A percentile compares a stretch with the other conserved stretches of the same genome.
phyloP scores from a whole-genome alignment of 2,888 invertebrate genomes.

The Erynnis tages region DNA sequence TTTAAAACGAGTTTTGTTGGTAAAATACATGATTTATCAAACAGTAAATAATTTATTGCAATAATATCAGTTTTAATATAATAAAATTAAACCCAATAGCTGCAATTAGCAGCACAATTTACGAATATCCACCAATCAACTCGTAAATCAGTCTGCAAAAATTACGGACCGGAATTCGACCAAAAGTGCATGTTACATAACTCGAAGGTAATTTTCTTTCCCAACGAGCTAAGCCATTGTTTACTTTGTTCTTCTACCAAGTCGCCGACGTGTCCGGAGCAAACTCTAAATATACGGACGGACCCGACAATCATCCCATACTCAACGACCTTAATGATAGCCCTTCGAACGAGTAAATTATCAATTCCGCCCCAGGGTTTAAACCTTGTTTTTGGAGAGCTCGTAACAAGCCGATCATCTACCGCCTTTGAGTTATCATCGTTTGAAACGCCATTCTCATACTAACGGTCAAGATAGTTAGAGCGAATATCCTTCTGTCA shows the following conservation, averaged over 20 bases:
- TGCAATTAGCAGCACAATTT: too few relatives aligned
- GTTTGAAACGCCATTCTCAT: constrained; percentile 42
- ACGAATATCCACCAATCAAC: too few relatives aligned
- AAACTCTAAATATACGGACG: constrained; percentile 62
- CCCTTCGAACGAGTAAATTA: constrained; percentile 78
- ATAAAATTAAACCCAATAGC: too few relatives aligned
- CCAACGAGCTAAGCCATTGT: constrained; percentile 78
- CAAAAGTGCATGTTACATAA: constrained; percentile 38
- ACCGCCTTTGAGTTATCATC: constrained; percentile 47
- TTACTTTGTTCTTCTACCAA: constrained; percentile 76
- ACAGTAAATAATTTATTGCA: too few relatives aligned
- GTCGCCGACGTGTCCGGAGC: constrained; percentile 54
- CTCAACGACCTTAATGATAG: constrained; percentile 75
- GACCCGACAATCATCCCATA: constrained; percentile 74
- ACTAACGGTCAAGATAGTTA: constrained; percentile 34
- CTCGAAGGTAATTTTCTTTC: constrained; percentile 64
- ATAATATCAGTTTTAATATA: too few relatives aligned
- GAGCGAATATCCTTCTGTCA: constrained; percentile 6
- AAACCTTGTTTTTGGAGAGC: constrained; percentile 69
- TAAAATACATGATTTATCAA: too few relatives aligned
- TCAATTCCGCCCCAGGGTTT: constrained; percentile 77
- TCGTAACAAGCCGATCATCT: constrained; percentile 68
- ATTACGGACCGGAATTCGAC: constrained; percentile 5
- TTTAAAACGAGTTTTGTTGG: too few relatives aligned
- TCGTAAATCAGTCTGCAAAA: constrained; percentile 25